Evolutionary conservation across 2,888 invertebrate species (phyloP).

Genomic region (Acanthococcus lagerstroemiae): DNA sequence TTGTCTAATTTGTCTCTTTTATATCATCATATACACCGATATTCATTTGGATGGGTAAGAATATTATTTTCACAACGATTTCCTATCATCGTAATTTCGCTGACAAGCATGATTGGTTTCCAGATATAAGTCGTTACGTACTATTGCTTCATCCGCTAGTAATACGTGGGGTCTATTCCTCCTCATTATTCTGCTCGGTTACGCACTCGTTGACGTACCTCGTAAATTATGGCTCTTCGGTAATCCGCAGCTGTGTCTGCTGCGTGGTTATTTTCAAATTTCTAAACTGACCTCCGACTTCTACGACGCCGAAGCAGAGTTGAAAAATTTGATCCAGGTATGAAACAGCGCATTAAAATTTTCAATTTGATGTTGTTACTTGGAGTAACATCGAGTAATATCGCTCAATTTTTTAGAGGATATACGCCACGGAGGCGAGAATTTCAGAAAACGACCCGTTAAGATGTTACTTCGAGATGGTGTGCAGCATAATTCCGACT

Average conservation of each 20-base stretch:
- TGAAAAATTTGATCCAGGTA: slow-evolving; percentile 90
- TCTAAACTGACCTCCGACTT: slow-evolving; percentile 90
- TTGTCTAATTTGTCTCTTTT: slow-evolving; percentile 85
- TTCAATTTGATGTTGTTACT: background rate
- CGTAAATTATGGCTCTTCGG: slow-evolving; percentile 71
- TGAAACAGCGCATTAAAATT: background rate
- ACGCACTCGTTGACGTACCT: slow-evolving; percentile 92
- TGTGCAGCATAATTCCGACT: slow-evolving; percentile 19
- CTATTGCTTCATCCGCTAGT: slow-evolving; percentile 94
- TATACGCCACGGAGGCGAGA: slow-evolving; percentile 10
- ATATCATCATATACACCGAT: slow-evolving; percentile 84
- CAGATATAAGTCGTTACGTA: slow-evolving; percentile 79
- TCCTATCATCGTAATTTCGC: no score
- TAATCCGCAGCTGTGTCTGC: slow-evolving; percentile 21
- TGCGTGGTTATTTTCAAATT: slow-evolving; percentile 72
- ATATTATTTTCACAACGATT: no score
- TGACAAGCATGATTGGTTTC: no score
- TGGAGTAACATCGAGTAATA: background rate
- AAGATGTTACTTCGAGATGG: slow-evolving; percentile 2
- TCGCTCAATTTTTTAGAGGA: background rate
- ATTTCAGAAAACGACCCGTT: slow-evolving; percentile 16
- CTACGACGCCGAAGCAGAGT: slow-evolving; percentile 91
- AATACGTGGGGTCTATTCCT: slow-evolving; percentile 99
- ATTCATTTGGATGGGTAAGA: slow-evolving; percentile 75
- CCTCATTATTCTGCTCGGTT: slow-evolving; percentile 78